Evolutionary conservation across 2,797 vertebrate genomes (phyloP).

Genomic region (Bovichtus diacanthus): DNA sequence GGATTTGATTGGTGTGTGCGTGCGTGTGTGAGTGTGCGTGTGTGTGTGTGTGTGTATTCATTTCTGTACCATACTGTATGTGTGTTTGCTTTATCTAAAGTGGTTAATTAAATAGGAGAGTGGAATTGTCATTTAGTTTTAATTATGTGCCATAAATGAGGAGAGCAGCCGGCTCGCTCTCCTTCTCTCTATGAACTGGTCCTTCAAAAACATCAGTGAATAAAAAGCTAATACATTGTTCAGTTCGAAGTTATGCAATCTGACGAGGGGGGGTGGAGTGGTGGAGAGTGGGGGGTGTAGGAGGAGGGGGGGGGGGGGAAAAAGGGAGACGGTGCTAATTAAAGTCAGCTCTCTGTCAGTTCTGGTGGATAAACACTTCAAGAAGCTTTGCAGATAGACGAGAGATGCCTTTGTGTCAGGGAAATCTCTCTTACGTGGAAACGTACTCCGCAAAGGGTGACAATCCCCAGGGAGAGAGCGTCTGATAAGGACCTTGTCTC

Average conservation of each 20-base stretch:
- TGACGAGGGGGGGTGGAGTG: conserved; percentile 58
- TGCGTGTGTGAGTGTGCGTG: conserved; percentile 30
- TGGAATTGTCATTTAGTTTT: conserved; percentile 86
- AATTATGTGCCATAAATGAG: conserved; percentile 85
- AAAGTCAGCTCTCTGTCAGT: conserved; percentile 86
- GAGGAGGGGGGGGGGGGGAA: conserved; percentile 27
- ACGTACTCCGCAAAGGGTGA: conserved; percentile 78
- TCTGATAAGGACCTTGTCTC: conserved; percentile 81
- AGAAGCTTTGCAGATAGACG: conserved; percentile 83
- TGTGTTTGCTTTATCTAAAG: conserved; percentile 82
- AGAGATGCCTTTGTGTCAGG: conserved; percentile 84
- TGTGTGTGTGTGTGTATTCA: conserved; percentile 41
- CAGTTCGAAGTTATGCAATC: conserved; percentile 81
- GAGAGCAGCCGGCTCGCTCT: conserved; percentile 67
- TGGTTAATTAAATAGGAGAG: conserved; percentile 85
- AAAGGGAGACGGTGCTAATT: conserved; percentile 84
- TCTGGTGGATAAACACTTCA: conserved; percentile 87
- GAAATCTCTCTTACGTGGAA: conserved; percentile 82
- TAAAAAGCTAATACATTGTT: conserved; percentile 76
- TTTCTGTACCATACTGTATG: conserved; percentile 63
- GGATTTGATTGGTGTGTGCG: conserved; percentile 30
- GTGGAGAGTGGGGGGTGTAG: neutral
- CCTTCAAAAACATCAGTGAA: conserved; percentile 81
- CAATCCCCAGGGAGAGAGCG: conserved; percentile 74
- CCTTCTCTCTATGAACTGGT: conserved; percentile 74